Percentiles rank a stretch among this genome's conserved stretches.
phyloP scores from a whole-genome alignment of 2,113 vertebrate species.

The Tauraco erythrolophus region DNA sequence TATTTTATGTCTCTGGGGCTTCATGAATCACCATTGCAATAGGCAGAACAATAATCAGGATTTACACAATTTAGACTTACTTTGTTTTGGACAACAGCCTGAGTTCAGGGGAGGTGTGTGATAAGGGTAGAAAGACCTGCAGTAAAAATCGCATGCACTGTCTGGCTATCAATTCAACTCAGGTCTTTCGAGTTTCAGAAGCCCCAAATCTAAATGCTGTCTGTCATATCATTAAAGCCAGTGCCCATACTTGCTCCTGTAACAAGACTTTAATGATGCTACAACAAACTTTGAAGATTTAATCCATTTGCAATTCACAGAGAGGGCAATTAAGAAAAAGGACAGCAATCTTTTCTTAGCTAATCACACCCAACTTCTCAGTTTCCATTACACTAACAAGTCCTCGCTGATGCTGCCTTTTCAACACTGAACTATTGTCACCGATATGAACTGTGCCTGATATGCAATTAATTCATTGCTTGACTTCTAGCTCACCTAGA shows the following conservation, averaged over 20 bases:
- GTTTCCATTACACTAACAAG: background rate
- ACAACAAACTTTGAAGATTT: background rate
- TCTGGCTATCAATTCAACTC: background rate
- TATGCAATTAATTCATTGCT: background rate
- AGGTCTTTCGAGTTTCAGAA: background rate
- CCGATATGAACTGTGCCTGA: background rate
- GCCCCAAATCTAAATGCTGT: background rate
- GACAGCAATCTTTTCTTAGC: background rate
- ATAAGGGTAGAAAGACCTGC: background rate
- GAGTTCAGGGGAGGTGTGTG: background rate
- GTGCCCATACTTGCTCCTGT: background rate
- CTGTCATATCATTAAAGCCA: background rate
- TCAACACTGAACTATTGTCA: background rate
- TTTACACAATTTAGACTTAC: background rate
- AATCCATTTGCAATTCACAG: background rate
- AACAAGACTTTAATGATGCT: background rate
- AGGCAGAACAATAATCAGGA: background rate
- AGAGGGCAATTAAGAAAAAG: constrained; percentile 11
- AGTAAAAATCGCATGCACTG: background rate
- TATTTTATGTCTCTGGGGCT: background rate
- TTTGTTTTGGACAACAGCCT: background rate
- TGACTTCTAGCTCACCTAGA: constrained; percentile 16
- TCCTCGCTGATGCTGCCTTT: background rate
- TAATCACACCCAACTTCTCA: background rate
- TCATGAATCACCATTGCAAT: background rate